A percentile compares a stretch with the other conserved stretches of the same genome.
Evolutionary conservation across 2,888 invertebrate genomes (phyloP).

Genomic region (Leucoma salicis): DNA sequence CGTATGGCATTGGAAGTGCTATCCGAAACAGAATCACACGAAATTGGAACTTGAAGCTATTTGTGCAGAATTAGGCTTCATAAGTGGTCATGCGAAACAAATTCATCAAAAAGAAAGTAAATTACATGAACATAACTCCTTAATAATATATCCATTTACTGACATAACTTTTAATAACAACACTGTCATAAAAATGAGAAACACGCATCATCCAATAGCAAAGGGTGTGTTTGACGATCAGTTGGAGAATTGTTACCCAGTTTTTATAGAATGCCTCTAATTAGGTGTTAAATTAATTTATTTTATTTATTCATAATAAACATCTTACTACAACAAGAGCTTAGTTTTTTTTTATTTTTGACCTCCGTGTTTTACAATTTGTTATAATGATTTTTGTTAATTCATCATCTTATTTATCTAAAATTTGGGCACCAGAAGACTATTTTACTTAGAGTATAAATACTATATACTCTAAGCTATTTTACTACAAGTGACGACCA

Average conservation of each 20-base stretch:
- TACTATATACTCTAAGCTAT: no score
- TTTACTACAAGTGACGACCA: no score
- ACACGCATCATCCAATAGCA: slow-evolving; percentile 59
- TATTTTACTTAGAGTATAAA: no score
- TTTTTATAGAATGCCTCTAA: slow-evolving; percentile 74
- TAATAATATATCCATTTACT: slow-evolving; percentile 58
- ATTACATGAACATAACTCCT: slow-evolving; percentile 48
- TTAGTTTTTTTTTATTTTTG: no score
- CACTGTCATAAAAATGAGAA: slow-evolving; percentile 63
- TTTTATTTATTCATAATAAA: slow-evolving; percentile 20
- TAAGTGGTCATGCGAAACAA: slow-evolving; percentile 77
- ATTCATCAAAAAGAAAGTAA: slow-evolving; percentile 43
- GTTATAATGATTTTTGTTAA: no score
- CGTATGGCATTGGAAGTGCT: slow-evolving; percentile 88
- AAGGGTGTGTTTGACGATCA: slow-evolving; percentile 47
- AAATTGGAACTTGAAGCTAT: slow-evolving; percentile 80
- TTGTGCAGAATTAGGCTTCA: slow-evolving; percentile 84
- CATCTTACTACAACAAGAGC: neutral
- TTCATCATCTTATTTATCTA: no score
- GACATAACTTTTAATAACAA: slow-evolving; percentile 64
- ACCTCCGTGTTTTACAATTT: no score
- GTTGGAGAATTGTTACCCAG: slow-evolving; percentile 61
- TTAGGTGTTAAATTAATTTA: slow-evolving; percentile 9
- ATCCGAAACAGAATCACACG: slow-evolving; percentile 74
- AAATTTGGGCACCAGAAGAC: no score